These are phyloP conservation scores for Eupleurogrammus muticus DNA, from an alignment of 2,797 vertebrate species.

Conservation along the genomic window DNA sequence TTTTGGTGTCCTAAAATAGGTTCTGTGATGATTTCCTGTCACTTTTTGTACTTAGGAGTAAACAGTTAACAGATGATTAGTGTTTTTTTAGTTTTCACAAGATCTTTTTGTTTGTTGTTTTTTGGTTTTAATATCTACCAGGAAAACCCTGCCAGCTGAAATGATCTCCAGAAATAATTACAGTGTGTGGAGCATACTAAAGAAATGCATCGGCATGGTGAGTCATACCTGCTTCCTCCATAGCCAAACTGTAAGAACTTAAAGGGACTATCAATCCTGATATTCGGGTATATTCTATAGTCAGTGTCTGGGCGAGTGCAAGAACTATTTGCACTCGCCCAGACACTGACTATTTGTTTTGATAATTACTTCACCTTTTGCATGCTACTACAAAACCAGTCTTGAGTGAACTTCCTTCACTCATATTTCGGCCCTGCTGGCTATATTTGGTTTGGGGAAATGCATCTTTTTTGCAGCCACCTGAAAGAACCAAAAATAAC, in stretches of 20 bases:
- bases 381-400: neutral
- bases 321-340: no score
- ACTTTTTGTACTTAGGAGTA: neutral
- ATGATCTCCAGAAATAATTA: slow-evolving; percentile 95
- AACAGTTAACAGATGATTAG: neutral
- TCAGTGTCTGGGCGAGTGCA: neutral
- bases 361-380: slow-evolving; percentile 12
- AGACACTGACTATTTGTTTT: neutral
- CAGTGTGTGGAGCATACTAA: slow-evolving; percentile 95
- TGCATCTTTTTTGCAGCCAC: neutral
- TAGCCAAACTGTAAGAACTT: neutral
- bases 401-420: slow-evolving; percentile 4
- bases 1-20: neutral
- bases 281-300: neutral
- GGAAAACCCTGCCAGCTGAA: slow-evolving; percentile 90
- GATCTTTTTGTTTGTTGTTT: neutral
- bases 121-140: slow-evolving; percentile 64
- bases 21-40: neutral
- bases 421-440: neutral
- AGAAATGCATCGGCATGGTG: slow-evolving; percentile 98
- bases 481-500: slow-evolving; percentile 14
- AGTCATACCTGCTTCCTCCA: slow-evolving; percentile 59
- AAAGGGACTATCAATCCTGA: neutral
- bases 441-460: slow-evolving; percentile 16
- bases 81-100: neutral